Conservation (phyloP, 2,113 vertebrate genomes). For the Cettia cetti region DNA sequence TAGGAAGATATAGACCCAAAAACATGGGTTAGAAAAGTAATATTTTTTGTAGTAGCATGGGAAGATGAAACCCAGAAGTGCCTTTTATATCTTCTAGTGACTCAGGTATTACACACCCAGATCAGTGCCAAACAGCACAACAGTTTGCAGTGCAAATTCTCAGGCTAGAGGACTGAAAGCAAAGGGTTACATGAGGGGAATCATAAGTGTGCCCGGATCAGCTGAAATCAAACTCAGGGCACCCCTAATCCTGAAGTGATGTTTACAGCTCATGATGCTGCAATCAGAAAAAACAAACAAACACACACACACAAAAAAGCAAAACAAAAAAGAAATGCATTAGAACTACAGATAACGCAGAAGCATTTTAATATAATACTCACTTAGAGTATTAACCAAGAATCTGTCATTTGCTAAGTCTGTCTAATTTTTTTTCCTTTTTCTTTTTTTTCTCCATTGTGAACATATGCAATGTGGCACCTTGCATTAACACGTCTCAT, state of each 20-base stretch:
- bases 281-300: neutral
- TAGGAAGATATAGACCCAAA: slow-evolving; percentile 16
- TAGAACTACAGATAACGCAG: neutral
- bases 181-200: neutral
- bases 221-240: neutral
- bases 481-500: neutral
- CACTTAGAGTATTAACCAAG: neutral
- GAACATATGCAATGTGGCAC: neutral
- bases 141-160: neutral
- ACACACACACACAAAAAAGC: fast-evolving
- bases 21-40: neutral
- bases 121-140: neutral
- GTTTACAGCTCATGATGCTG: neutral
- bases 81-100: neutral
- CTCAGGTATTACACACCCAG: neutral
- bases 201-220: neutral
- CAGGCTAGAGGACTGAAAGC: neutral
- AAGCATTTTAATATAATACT: neutral
- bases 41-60: slow-evolving; percentile 1
- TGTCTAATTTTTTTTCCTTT: neutral
- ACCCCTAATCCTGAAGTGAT: neutral
- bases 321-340: neutral
- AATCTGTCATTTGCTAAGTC: neutral
- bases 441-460: neutral
- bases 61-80: slow-evolving; percentile 4